Percentiles rank a stretch among this genome's conserved stretches.
Evolutionary conservation across 2,113 vertebrate species (phyloP).

Genomic region (Pantherophis guttatus): DNA sequence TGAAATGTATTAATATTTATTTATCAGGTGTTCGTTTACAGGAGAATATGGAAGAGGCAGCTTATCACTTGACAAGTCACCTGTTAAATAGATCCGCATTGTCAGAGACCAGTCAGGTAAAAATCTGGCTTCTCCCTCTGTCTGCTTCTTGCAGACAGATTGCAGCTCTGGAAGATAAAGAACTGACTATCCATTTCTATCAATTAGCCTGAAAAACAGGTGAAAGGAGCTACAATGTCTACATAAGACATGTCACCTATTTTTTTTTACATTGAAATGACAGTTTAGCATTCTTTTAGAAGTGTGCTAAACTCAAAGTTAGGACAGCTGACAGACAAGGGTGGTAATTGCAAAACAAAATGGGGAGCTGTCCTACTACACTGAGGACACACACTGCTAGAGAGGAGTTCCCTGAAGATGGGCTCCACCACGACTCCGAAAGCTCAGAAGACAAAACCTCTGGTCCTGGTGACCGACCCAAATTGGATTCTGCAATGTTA

Average conservation of each 20-base stretch:
- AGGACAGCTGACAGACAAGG: not conserved
- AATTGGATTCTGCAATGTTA: not conserved
- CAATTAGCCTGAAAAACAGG: not conserved
- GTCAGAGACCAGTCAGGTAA: not conserved
- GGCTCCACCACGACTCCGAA: not conserved
- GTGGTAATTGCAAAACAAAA: not conserved
- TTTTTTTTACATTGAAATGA: not conserved
- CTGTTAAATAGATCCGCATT: not conserved
- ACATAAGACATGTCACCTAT: not conserved
- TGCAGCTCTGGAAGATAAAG: not conserved
- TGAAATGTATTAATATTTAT: not conserved
- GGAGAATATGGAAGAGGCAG: not conserved
- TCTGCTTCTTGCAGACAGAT: not conserved
- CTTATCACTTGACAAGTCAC: not conserved
- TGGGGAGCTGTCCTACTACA: not conserved
- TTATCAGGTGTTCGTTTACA: not conserved
- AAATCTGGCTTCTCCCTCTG: not conserved
- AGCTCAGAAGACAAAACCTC: not conserved
- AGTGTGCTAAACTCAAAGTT: not conserved
- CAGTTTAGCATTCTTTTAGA: not conserved
- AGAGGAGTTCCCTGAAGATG: not conserved
- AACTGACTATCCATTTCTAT: not conserved
- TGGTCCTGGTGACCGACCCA: not conserved
- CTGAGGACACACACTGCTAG: not conserved
- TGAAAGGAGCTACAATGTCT: not conserved